These are phyloP conservation scores for Melanostoma scalare DNA, from an alignment of 2,888 invertebrate species.

Conservation along the genomic window DNA sequence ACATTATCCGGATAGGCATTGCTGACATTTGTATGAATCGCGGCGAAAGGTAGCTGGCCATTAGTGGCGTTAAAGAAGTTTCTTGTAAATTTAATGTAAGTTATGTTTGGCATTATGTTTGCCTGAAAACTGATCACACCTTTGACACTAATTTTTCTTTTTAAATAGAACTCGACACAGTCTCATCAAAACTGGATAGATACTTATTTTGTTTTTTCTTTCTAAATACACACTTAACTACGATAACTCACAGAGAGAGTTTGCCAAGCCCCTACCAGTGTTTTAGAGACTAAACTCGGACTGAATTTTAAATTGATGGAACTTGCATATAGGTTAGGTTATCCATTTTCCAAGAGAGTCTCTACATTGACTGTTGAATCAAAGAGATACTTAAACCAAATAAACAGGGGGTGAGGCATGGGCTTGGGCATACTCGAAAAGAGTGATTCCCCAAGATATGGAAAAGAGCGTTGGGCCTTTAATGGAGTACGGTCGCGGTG, in stretches of 20 bases:
- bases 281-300: constrained; percentile 61
- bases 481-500: no score
- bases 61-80: constrained; percentile 69
- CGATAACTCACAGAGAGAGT: background rate
- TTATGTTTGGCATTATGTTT: constrained; percentile 76
- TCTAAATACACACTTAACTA: background rate
- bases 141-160: constrained; percentile 15
- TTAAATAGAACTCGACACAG: background rate
- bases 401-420: no score
- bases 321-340: constrained; percentile 43
- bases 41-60: constrained; percentile 58
- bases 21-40: constrained; percentile 50
- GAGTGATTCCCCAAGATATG: no score
- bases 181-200: constrained; percentile 2
- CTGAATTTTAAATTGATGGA: constrained; percentile 49
- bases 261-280: constrained; percentile 48
- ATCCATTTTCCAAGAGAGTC: constrained; percentile 47
- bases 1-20: constrained; percentile 74
- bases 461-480: no score
- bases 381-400: constrained; percentile 12
- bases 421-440: no score
- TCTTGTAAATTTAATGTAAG: constrained; percentile 70
- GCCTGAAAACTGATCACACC: background rate
- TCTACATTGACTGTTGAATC: background rate
- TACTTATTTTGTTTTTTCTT: no score